Conservation (phyloP, 2,888 invertebrate genomes). For the Cheilosia vernalis region DNA sequence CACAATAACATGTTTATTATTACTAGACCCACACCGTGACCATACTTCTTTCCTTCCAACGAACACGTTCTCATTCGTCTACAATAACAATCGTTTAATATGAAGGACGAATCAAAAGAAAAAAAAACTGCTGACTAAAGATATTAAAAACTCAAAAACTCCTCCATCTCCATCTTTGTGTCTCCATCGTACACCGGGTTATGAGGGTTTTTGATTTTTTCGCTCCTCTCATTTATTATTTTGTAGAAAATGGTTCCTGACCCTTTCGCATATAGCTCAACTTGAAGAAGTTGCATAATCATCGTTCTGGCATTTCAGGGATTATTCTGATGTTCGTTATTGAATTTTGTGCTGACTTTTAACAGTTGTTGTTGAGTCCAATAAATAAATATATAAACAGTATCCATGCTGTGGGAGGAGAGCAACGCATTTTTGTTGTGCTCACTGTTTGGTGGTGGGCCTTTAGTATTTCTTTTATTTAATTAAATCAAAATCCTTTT, state of each 20-base stretch:
- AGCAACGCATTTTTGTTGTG: background rate
- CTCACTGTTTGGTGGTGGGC: too few species aligned
- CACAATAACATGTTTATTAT: too few species aligned
- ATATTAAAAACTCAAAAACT: constrained; percentile 48
- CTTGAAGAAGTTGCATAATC: constrained; percentile 51
- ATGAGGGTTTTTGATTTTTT: too few species aligned
- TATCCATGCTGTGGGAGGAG: background rate
- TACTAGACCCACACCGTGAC: too few species aligned
- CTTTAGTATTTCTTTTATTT: constrained; percentile 14
- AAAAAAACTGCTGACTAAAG: constrained; percentile 38
- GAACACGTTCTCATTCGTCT: too few species aligned
- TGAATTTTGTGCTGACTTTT: constrained; percentile 63
- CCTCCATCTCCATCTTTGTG: constrained; percentile 21
- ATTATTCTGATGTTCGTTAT: constrained; percentile 56
- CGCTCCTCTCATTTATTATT: background rate
- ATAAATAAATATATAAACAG: constrained; percentile 44
- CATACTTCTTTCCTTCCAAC: too few species aligned
- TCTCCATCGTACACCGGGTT: too few species aligned
- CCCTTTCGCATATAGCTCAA: constrained; percentile 24
- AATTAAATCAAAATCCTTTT: constrained; percentile 65
- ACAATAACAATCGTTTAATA: too few species aligned
- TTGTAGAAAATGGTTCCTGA: constrained; percentile 13
- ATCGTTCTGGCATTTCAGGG: constrained; percentile 61
- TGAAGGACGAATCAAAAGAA: too few species aligned
- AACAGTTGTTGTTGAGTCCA: constrained; percentile 29